A percentile compares a stretch with the other conserved stretches of the same genome.
phyloP scores from a whole-genome alignment of 1,140 invertebrate genomes.

The Trinorchestia longiramus region DNA sequence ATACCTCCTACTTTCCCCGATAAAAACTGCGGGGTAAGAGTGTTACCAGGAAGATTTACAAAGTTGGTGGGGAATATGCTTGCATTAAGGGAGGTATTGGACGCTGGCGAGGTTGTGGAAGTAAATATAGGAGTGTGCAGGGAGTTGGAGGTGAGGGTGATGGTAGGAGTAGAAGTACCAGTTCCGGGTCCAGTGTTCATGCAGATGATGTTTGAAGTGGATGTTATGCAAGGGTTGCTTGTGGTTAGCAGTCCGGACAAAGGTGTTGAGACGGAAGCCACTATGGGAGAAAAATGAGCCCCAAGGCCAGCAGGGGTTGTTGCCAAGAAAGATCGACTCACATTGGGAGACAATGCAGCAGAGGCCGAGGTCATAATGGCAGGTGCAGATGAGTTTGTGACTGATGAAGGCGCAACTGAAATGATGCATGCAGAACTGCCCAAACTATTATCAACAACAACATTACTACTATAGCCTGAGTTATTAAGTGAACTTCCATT shows the following conservation, averaged over 20 bases:
- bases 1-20: background rate
- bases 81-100: background rate
- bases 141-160: constrained; percentile 28
- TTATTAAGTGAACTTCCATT: background rate
- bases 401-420: background rate
- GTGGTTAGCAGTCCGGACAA: background rate
- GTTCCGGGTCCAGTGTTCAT: constrained; percentile 12
- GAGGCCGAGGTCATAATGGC: background rate
- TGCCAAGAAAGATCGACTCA: background rate
- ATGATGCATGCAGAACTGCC: constrained; percentile 21
- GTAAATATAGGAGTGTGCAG: constrained; percentile 8
- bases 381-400: constrained; percentile 8
- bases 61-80: constrained; percentile 22
- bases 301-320: background rate
- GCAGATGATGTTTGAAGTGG: constrained; percentile 13
- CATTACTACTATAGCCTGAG: background rate
- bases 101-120: background rate
- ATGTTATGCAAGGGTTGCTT: background rate
- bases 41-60: constrained; percentile 25
- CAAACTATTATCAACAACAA: background rate
- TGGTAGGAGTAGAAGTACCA: background rate
- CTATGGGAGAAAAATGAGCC: background rate
- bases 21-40: constrained; percentile 24
- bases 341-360: background rate
- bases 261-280: background rate